Base-by-base conservation (phyloP, 2,797 vertebrate species). In the Pangasius djambal region DNA sequence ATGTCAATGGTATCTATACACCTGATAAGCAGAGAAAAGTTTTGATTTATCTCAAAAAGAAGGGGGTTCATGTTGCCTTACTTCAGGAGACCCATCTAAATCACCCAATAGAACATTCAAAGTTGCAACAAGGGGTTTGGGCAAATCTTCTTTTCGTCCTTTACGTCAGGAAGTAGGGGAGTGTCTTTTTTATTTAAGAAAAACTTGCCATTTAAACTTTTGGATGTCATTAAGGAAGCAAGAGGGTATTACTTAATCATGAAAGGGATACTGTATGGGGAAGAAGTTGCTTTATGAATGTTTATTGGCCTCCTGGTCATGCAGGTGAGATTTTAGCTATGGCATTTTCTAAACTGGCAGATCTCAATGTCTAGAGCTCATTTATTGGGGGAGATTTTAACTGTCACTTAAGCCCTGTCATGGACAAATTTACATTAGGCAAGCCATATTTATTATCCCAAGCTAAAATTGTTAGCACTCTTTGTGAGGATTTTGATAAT, bases 401-500 rank as follows among this genome's bases (percentile, higher is more conserved):
- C 12, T 69, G 67, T 69, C 13, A 69, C n/a, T 69, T 69, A 5
- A 7, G 4, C 13, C 65, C 65, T 9, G 8, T 69, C 1, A 65
- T 65, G 12, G 63, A 65, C 20, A 70, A 18, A 70, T 70, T 37
- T n/a, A 15, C 31, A 70, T 12, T n/a, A 18, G 67, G 67, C 6
- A 70, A 67, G 20, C 65, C 52, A 52, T 52, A 13, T 52, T 52
- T 52, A 52, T 13, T 13, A 52, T 52, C 52, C n/a, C 65, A 67
- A 18, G 10, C 3, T 67, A 69, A 18, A 4, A 34, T 15, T 34
- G 67, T 69, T 69, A 69, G 5, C 2, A 5, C 61, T 52, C 50
- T 89, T 7, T 87, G 82, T 87, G 55, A 90, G 40, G 75, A 89
- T 16, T 59, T 90, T 18, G 63, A 78, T 34, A 87, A 50, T 75